Conservation (phyloP, 2,888 invertebrate genomes). For the Andrena haemorrhoa region DNA sequence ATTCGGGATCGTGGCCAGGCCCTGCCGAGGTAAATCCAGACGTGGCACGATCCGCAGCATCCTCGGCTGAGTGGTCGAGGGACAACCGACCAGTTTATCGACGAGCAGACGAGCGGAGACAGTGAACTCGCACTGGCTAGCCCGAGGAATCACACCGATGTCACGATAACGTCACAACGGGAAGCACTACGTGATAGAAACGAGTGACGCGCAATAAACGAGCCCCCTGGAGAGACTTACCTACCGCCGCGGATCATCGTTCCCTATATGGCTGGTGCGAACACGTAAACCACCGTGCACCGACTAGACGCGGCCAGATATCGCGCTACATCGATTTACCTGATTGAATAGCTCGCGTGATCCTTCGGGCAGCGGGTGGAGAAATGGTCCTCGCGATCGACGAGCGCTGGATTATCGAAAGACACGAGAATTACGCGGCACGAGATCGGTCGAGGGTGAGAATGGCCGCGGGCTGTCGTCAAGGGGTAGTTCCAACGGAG, state of each 20-base stretch:
- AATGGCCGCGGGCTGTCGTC: conserved; percentile 77
- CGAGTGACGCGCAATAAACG: conserved; percentile 40
- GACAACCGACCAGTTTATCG: conserved; percentile 15
- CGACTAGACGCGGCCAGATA: background rate
- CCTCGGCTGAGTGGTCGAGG: conserved; percentile 12
- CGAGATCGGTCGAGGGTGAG: conserved; percentile 47
- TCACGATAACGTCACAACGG: conserved; percentile 46
- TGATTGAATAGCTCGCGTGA: conserved; percentile 71
- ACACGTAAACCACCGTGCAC: background rate
- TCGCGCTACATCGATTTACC: conserved; percentile 76
- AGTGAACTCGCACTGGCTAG: background rate
- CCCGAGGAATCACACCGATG: conserved; percentile 25
- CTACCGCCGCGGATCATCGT: background rate
- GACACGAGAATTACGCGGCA: conserved; percentile 43
- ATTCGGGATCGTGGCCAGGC: background rate
- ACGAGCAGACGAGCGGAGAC: conserved; percentile 4
- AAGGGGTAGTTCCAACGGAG: conserved; percentile 82
- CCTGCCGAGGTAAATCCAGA: background rate
- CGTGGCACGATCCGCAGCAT: conserved; percentile 32
- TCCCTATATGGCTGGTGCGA: no score
- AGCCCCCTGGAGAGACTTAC: background rate
- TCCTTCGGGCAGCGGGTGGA: conserved; percentile 20
- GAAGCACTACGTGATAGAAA: conserved; percentile 39
- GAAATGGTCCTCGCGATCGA: conserved; percentile 40
- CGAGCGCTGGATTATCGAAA: conserved; percentile 20